phyloP scores from a whole-genome alignment of 2,888 invertebrate genomes.

The Aquatica leii region DNA sequence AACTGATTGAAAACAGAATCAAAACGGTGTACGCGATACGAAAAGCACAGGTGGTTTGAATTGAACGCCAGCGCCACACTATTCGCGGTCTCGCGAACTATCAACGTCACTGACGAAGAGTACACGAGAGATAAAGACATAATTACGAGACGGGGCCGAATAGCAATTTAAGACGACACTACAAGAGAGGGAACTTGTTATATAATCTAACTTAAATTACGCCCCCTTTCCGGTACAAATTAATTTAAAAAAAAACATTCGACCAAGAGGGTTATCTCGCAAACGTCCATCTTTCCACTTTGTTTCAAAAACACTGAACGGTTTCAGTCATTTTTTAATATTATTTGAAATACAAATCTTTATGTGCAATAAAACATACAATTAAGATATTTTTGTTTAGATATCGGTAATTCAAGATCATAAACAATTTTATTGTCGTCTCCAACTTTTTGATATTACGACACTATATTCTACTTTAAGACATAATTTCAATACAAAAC shows the following conservation, averaged over 20 bases:
- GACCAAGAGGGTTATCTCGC: no score
- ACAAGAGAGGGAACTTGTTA: conserved; percentile 35
- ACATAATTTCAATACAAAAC: no score
- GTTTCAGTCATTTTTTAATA: background rate
- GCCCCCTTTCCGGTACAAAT: conserved; percentile 35
- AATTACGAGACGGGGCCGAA: conserved; percentile 39
- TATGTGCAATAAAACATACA: background rate
- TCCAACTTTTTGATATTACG: no score
- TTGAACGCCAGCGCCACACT: conserved; percentile 23
- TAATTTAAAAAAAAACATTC: background rate
- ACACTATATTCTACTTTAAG: no score
- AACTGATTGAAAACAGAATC: conserved; percentile 1
- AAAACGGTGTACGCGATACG: conserved; percentile 20
- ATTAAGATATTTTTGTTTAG: background rate
- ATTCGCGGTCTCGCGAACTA: conserved; percentile 20
- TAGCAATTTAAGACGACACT: conserved; percentile 41
- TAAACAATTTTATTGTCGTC: no score
- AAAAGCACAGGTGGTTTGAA: conserved; percentile 32
- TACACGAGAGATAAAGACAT: conserved; percentile 40
- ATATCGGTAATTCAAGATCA: no score
- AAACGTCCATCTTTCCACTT: no score
- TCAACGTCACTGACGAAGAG: conserved; percentile 31
- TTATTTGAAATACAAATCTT: background rate
- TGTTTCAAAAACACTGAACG: no score
- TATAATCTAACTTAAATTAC: conserved; percentile 29